These are phyloP conservation scores for Rhizoglyphus robini DNA, from an alignment of 1,140 invertebrate species.

Conservation along the genomic window DNA sequence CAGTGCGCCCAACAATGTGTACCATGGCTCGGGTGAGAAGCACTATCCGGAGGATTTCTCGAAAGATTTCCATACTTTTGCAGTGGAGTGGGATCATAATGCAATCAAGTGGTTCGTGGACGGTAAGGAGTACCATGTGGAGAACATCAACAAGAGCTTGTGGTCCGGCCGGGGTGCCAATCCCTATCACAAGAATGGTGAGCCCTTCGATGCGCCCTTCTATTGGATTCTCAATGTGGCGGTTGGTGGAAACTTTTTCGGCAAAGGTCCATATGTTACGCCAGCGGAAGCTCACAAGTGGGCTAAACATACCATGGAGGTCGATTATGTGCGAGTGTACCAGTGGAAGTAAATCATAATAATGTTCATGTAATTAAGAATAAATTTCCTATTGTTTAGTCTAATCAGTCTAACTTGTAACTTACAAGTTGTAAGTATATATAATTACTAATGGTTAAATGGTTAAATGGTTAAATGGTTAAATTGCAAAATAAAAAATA, in stretches of 20 bases:
- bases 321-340: slow-evolving; percentile 23
- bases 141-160: background rate
- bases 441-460: too few species aligned
- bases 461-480: too few species aligned
- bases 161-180: background rate
- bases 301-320: slow-evolving; percentile 18
- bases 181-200: slow-evolving; percentile 7
- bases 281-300: background rate
- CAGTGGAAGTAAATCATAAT: too few species aligned
- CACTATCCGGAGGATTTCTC: background rate
- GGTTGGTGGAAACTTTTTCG: slow-evolving; percentile 29
- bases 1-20: background rate
- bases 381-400: too few species aligned
- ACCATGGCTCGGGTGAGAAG: background rate
- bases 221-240: slow-evolving; percentile 30
- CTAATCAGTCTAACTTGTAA: too few species aligned
- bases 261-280: slow-evolving; percentile 9
- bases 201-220: slow-evolving; percentile 25
- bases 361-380: too few species aligned
- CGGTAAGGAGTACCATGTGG: background rate
- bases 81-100: slow-evolving; percentile 30
- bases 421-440: too few species aligned
- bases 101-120: slow-evolving; percentile 27
- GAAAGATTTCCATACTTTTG: slow-evolving; percentile 31
- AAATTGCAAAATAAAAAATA: too few species aligned